A percentile compares a stretch with the other conserved stretches of the same genome.
Conservation (phyloP, 23 tunicate genomes). For the Oikopleura albicans region DNA sequence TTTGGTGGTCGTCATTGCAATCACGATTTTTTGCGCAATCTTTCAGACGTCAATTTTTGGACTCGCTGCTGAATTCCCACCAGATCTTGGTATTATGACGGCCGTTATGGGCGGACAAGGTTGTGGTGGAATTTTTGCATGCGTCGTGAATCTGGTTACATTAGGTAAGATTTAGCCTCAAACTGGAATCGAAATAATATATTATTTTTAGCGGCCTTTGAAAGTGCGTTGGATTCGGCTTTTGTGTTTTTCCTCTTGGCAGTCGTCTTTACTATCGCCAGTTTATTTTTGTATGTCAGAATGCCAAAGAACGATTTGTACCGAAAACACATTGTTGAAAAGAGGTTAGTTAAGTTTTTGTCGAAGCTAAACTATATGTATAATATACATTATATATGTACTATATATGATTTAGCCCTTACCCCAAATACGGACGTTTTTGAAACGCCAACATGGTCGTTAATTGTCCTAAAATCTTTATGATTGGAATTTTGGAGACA, state of each 20-base stretch:
- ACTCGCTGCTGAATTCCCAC: conserved; percentile 9
- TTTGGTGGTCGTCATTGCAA: background rate
- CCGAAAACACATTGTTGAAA: background rate
- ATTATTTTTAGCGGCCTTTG: background rate
- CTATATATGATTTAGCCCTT: too few species aligned
- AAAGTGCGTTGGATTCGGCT: background rate
- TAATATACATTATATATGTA: too few species aligned
- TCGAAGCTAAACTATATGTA: too few species aligned
- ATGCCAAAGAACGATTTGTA: background rate
- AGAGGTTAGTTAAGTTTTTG: too few species aligned
- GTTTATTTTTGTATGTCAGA: background rate
- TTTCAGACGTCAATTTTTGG: conserved; percentile 14
- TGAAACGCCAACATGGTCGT: too few species aligned
- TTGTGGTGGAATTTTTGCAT: conserved; percentile 5
- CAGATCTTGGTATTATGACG: background rate
- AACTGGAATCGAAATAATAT: too few species aligned
- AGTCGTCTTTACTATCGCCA: background rate
- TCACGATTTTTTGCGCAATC: conserved; percentile 1
- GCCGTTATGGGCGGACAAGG: conserved; percentile 17
- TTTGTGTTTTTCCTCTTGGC: background rate
- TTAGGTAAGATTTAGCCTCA: too few species aligned
- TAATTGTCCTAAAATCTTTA: too few species aligned
- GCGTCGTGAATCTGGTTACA: background rate
- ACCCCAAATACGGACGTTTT: too few species aligned
- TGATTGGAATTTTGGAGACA: too few species aligned